phyloP scores from a whole-genome alignment of 2,888 invertebrate genomes.

The Ellobium chinense region DNA sequence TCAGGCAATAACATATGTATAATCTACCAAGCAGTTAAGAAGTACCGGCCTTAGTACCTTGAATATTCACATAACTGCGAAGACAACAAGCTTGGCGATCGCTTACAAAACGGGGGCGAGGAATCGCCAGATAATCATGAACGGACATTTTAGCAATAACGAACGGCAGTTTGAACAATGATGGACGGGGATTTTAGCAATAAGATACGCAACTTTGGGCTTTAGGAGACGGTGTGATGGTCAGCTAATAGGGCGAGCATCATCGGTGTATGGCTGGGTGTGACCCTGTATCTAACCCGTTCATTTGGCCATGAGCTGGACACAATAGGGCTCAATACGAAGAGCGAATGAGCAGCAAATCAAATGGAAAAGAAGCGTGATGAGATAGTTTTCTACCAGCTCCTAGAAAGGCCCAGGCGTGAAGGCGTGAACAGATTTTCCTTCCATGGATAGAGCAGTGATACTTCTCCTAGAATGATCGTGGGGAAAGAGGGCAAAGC shows the following conservation, averaged over 20 bases:
- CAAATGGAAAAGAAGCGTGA: not conserved
- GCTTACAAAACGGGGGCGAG: not conserved
- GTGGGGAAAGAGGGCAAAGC: too few relatives aligned
- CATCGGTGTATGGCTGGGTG: not conserved
- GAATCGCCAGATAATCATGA: not conserved
- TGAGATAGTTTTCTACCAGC: not conserved
- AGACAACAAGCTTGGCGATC: too few relatives aligned
- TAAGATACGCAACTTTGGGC: slow-evolving; percentile 10
- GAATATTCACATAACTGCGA: too few relatives aligned
- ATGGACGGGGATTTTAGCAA: slow-evolving; percentile 1
- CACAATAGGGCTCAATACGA: not conserved
- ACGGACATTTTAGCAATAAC: not conserved
- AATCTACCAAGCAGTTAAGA: too few relatives aligned
- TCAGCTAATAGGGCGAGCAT: slow-evolving; percentile 11
- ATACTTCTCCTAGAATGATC: not conserved
- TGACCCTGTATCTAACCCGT: not conserved
- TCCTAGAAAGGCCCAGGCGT: not conserved
- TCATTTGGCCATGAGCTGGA: not conserved
- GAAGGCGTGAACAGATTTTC: not conserved
- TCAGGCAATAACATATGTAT: too few relatives aligned
- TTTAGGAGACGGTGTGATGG: not conserved
- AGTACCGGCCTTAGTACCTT: too few relatives aligned
- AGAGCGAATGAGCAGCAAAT: slow-evolving; percentile 11
- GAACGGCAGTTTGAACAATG: not conserved
- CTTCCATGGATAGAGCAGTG: not conserved